phyloP scores from a whole-genome alignment of 2,797 vertebrate genomes.

The Poeciliopsis paucimaculata region DNA sequence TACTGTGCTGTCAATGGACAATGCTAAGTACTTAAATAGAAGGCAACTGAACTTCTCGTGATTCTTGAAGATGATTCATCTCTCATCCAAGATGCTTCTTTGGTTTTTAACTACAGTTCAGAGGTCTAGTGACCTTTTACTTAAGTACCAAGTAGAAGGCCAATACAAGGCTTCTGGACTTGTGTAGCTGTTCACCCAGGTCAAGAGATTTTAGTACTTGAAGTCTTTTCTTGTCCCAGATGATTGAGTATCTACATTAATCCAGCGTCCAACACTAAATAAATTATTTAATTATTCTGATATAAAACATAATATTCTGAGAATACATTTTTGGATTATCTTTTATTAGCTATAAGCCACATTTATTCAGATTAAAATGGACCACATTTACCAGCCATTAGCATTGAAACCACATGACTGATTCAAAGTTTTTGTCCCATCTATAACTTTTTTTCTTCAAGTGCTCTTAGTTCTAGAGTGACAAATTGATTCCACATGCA shows the following conservation, averaged over 20 bases:
- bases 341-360: neutral
- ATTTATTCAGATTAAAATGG: neutral
- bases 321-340: neutral
- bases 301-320: neutral
- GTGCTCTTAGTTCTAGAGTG: slow-evolving; percentile 21
- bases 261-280: neutral
- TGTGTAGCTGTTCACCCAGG: too few species aligned
- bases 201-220: too few species aligned
- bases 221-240: neutral
- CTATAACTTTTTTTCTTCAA: slow-evolving; percentile 24
- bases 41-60: neutral
- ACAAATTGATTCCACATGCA: slow-evolving; percentile 26
- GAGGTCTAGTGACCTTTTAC: neutral
- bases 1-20: neutral
- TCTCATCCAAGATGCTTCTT: neutral
- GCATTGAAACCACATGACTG: neutral
- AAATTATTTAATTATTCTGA: neutral
- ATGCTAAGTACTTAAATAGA: neutral
- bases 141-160: neutral
- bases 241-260: neutral
- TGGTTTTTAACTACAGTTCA: neutral
- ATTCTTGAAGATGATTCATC: neutral
- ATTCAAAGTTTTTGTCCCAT: neutral
- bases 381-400: neutral
- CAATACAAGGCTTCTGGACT: too few species aligned